Conservation (phyloP, 2,888 invertebrate species). For the Ichneumoninae sp. region DNA sequence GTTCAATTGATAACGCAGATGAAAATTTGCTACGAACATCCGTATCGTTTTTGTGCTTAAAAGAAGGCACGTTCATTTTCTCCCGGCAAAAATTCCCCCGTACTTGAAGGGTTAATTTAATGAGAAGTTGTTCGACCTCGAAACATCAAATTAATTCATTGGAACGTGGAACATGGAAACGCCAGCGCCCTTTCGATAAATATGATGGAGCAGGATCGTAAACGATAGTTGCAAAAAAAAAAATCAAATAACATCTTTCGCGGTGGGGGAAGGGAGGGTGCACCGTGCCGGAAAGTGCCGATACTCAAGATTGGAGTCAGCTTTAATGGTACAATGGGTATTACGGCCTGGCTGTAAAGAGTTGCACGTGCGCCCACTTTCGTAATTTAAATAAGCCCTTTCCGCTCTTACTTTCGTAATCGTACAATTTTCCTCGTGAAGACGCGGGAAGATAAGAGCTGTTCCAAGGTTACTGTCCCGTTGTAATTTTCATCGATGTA, state of each 20-base stretch:
- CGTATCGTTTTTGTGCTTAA: no score
- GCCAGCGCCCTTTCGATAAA: neutral
- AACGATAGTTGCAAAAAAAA: neutral
- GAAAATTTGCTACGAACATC: no score
- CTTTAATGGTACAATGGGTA: slow-evolving; percentile 60
- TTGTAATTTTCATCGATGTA: neutral
- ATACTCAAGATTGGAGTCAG: slow-evolving; percentile 40
- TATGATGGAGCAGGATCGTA: neutral
- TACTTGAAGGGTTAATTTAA: neutral
- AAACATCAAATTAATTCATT: neutral
- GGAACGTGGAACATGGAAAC: neutral
- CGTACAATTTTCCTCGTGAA: neutral
- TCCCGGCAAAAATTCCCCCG: no score
- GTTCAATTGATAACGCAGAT: no score
- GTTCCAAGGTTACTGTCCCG: neutral
- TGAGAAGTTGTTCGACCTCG: neutral
- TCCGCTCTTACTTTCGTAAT: slow-evolving; percentile 25
- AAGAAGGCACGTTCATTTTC: no score
- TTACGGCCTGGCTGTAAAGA: slow-evolving; percentile 57
- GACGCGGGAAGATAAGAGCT: neutral
- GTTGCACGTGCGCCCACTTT: slow-evolving; percentile 60
- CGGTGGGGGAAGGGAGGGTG: neutral
- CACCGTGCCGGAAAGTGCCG: slow-evolving; percentile 6
- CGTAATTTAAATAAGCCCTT: slow-evolving; percentile 57
- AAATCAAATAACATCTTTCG: neutral